Percentiles rank a stretch among this genome's conserved stretches.
phyloP scores from a whole-genome alignment of 1,140 invertebrate genomes.

The Plutomurus gul region DNA sequence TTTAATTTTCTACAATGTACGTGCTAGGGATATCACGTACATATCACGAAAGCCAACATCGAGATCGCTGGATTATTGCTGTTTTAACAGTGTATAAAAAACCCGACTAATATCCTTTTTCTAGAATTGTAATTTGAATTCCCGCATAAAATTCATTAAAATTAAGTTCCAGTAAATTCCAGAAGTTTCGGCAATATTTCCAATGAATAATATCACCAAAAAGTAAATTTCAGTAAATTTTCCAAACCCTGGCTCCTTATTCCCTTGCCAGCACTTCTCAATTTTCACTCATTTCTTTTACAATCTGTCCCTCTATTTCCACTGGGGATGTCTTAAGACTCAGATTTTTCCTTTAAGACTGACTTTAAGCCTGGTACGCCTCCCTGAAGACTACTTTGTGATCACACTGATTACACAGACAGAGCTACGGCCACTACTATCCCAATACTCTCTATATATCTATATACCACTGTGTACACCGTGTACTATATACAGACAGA shows the following conservation, averaged over 20 bases:
- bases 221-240: not conserved
- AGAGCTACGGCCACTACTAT: not conserved
- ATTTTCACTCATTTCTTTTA: constrained; percentile 47
- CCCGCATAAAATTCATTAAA: no score
- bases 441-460: not conserved
- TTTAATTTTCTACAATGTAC: no score
- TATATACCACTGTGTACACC: not conserved
- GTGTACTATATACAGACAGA: not conserved
- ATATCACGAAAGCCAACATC: no score
- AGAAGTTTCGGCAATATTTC: no score
- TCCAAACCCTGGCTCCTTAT: not conserved
- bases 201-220: no score
- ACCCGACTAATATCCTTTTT: no score
- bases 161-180: no score
- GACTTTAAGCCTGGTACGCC: constrained; percentile 39
- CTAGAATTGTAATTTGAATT: no score
- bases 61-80: no score
- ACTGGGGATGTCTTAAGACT: constrained; percentile 34
- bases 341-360: constrained; percentile 46
- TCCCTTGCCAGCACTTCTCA: constrained; percentile 33
- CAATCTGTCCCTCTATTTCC: constrained; percentile 43
- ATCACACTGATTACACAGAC: constrained; percentile 45
- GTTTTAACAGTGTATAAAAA: no score
- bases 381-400: constrained; percentile 47
- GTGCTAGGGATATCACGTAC: no score